Conservation (phyloP, 2,888 invertebrate species). For the Chrysodeixis includens region DNA sequence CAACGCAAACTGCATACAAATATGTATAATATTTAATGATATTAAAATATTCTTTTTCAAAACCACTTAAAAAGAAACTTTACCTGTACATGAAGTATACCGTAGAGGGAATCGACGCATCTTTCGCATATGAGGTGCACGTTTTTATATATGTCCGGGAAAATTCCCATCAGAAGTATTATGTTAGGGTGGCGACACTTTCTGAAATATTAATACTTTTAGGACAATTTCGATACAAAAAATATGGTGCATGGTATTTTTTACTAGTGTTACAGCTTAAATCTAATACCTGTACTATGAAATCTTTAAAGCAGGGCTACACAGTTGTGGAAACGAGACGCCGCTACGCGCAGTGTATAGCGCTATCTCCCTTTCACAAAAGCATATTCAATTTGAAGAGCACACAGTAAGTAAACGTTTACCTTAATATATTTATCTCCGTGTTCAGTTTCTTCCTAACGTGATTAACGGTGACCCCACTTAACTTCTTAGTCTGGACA, state of each 20-base stretch:
- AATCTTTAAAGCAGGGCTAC: no score
- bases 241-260: no score
- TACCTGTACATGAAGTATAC: constrained; percentile 84
- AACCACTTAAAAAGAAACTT: constrained; percentile 20
- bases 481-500: constrained; percentile 78
- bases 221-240: not conserved
- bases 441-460: constrained; percentile 77
- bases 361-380: not conserved
- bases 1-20: no score
- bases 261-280: no score
- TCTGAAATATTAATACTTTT: constrained; percentile 64
- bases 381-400: not conserved
- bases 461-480: constrained; percentile 75
- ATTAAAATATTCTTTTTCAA: no score
- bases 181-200: constrained; percentile 88
- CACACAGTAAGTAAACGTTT: constrained; percentile 15
- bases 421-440: constrained; percentile 85
- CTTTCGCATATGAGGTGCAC: constrained; percentile 85
- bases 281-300: no score
- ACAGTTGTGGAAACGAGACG: not conserved
- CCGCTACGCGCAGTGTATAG: not conserved
- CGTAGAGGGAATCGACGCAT: constrained; percentile 80
- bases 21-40: no score
- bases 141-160: constrained; percentile 77
- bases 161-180: constrained; percentile 86